Conservation (phyloP, 23 tunicate species). For the Trididemnum miniatum region DNA sequence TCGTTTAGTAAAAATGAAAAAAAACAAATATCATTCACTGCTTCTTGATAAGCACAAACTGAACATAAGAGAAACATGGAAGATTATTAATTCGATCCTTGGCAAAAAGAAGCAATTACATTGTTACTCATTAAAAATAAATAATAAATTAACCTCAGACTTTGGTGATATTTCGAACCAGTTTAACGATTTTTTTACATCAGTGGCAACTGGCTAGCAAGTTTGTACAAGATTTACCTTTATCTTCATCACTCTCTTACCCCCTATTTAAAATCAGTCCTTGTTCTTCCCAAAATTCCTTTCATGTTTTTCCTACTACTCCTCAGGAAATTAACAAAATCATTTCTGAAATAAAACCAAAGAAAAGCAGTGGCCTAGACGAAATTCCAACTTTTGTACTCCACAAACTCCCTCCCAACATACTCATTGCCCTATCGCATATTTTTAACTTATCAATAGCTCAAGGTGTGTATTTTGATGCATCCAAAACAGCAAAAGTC, state of each 20-base stretch:
- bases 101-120: not conserved
- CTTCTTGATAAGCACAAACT: not conserved
- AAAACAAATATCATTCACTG: not conserved
- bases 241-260: not conserved
- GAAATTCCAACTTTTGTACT: not conserved
- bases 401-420: not conserved
- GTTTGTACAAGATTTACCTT: not conserved
- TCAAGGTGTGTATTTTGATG: not conserved
- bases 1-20: not conserved
- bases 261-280: not conserved
- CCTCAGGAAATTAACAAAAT: constrained; percentile 1
- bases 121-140: not conserved
- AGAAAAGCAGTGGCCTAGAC: not conserved
- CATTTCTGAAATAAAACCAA: not conserved
- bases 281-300: not conserved
- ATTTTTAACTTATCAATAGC: not conserved
- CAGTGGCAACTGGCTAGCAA: not conserved
- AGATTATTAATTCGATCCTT: not conserved
- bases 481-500: constrained; percentile 13
- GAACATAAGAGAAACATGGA: not conserved
- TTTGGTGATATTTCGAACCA: not conserved
- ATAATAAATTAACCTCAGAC: not conserved
- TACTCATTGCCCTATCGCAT: not conserved
- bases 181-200: not conserved
- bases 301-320: not conserved